Percentiles rank a stretch among this genome's conserved stretches.
phyloP scores from a whole-genome alignment of 2,797 vertebrate genomes.

The Sylvilagus floridanus region DNA sequence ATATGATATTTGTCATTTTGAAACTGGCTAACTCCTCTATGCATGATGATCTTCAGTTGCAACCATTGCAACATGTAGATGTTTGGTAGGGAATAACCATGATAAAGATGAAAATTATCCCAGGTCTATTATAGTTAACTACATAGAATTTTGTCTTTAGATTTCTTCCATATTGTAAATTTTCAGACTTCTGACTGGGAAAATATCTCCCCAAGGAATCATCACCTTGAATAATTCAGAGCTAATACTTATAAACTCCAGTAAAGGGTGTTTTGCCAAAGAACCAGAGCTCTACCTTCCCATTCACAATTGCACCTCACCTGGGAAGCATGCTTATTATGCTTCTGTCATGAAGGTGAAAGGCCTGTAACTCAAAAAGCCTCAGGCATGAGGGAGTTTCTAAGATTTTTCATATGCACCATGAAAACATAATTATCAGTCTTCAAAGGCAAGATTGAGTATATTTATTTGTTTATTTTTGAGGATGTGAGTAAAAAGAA shows the following conservation, averaged over 20 bases:
- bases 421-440: conserved; percentile 85
- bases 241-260: conserved; percentile 30
- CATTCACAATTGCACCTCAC: conserved; percentile 32
- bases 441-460: conserved; percentile 78
- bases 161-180: neutral
- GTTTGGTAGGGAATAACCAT: neutral
- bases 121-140: neutral
- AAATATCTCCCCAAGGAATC: conserved; percentile 11
- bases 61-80: no score
- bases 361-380: conserved; percentile 78
- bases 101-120: neutral
- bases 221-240: conserved; percentile 13
- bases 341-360: conserved; percentile 83
- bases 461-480: conserved; percentile 79
- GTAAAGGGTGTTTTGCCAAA: conserved; percentile 44
- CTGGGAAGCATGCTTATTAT: conserved; percentile 76
- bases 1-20: no score
- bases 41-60: no score
- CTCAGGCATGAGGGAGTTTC: conserved; percentile 81
- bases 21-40: no score
- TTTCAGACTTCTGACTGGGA: neutral
- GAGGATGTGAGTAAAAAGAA: conserved; percentile 61
- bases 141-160: neutral
- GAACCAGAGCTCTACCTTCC: neutral
- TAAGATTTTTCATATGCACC: conserved; percentile 79